A percentile compares a stretch with the other conserved stretches of the same genome.
Evolutionary conservation across 1,140 invertebrate species (phyloP).

Genomic region (Nasonia vitripennis): DNA sequence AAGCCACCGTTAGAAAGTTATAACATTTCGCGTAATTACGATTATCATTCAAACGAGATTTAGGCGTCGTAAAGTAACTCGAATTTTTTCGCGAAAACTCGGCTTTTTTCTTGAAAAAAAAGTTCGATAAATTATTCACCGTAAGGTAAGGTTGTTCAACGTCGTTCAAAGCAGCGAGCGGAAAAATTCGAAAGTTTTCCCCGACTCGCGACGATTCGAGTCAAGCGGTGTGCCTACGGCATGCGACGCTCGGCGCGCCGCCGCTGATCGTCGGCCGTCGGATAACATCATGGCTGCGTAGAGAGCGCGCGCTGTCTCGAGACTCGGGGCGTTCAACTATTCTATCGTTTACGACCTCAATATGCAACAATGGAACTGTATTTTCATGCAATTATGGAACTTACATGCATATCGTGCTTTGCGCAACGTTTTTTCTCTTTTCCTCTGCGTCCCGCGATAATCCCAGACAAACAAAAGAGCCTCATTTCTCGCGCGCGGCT

Average conservation of each 20-base stretch:
- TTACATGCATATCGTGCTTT: constrained; percentile 22
- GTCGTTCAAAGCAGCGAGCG: not conserved
- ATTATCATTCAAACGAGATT: not conserved
- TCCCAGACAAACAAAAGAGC: constrained; percentile 16
- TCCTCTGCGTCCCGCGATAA: not conserved
- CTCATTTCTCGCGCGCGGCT: not conserved
- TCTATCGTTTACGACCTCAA: constrained; percentile 33
- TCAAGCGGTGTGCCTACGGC: not conserved
- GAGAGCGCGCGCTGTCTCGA: not conserved
- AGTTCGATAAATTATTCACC: not conserved
- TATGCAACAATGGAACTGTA: constrained; percentile 36
- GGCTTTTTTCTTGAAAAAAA: not conserved
- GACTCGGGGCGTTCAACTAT: not conserved
- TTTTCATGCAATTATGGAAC: constrained; percentile 41
- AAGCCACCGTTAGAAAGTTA: constrained; percentile 14
- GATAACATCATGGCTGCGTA: not conserved
- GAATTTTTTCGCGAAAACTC: not conserved
- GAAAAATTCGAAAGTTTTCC: not conserved
- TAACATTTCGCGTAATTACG: not conserved
- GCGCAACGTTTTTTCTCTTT: constrained; percentile 1
- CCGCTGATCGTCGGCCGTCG: constrained; percentile 37
- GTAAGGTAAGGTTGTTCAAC: not conserved
- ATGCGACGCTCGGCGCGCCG: not conserved
- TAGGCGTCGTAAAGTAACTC: not conserved
- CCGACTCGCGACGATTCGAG: not conserved